Evolutionary conservation across 2,888 invertebrate species (phyloP).

Genomic region (Trachelus iudaicus): DNA sequence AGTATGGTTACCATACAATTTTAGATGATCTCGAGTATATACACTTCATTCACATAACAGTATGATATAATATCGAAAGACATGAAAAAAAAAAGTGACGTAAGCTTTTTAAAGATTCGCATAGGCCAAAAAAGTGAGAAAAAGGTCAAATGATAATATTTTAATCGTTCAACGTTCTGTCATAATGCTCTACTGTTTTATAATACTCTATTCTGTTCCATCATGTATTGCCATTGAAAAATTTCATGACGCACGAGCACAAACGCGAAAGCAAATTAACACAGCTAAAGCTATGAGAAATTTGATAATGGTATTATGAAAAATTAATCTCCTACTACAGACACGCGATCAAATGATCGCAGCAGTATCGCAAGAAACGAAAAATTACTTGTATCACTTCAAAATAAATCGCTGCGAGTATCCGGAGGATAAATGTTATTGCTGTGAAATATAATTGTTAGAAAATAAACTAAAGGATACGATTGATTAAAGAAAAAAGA

Average conservation of each 20-base stretch:
- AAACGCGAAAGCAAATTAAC: background rate
- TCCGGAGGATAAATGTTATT: background rate
- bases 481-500: background rate
- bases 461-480: background rate
- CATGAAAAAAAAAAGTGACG: conserved; percentile 2
- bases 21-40: background rate
- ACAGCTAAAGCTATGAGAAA: background rate
- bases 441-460: background rate
- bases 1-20: background rate
- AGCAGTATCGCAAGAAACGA: background rate
- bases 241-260: background rate
- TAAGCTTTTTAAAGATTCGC: background rate
- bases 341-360: background rate
- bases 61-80: conserved; percentile 17
- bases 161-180: background rate
- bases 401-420: background rate
- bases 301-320: background rate
- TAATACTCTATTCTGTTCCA: background rate
- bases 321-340: background rate
- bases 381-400: background rate
- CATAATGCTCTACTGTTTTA: background rate
- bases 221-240: background rate
- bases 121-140: background rate
- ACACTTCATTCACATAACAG: background rate
- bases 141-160: background rate